phyloP scores from a whole-genome alignment of 2,888 invertebrate genomes.

The Thymelicus lineola region DNA sequence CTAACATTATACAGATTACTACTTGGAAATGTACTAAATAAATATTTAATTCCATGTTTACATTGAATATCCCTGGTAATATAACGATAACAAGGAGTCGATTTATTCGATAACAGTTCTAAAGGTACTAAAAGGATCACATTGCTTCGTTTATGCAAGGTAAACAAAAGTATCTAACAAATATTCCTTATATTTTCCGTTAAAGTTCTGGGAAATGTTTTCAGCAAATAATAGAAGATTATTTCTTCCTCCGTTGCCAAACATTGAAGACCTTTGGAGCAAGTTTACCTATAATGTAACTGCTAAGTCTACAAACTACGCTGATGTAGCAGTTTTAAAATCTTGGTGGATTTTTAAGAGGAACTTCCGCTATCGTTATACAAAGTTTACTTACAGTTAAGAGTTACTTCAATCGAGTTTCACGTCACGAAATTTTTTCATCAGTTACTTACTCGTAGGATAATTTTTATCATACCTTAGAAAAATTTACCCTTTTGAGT shows the following conservation, averaged over 20 bases:
- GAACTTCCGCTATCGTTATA: not conserved
- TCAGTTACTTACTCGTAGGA: too few relatives aligned
- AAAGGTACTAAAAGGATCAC: not conserved
- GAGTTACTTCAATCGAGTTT: too few relatives aligned
- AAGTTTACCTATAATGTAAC: not conserved
- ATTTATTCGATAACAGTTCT: not conserved
- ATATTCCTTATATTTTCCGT: not conserved
- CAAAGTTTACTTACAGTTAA: not conserved
- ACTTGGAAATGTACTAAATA: not conserved
- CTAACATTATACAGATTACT: too few relatives aligned
- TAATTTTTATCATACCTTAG: not conserved
- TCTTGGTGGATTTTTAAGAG: slow-evolving; percentile 1
- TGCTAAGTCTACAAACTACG: not conserved
- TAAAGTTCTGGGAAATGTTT: too few relatives aligned
- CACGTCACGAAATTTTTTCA: too few relatives aligned
- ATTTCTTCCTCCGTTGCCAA: not conserved
- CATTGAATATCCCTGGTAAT: not conserved
- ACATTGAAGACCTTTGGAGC: not conserved
- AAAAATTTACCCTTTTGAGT: too few relatives aligned
- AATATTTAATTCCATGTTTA: not conserved
- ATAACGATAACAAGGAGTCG: not conserved
- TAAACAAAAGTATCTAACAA: not conserved
- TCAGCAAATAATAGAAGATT: not conserved
- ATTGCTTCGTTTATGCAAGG: not conserved
- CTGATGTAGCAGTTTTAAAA: not conserved